Evolutionary conservation across 2,888 invertebrate genomes (phyloP).

Genomic region (Onchidella celtica): DNA sequence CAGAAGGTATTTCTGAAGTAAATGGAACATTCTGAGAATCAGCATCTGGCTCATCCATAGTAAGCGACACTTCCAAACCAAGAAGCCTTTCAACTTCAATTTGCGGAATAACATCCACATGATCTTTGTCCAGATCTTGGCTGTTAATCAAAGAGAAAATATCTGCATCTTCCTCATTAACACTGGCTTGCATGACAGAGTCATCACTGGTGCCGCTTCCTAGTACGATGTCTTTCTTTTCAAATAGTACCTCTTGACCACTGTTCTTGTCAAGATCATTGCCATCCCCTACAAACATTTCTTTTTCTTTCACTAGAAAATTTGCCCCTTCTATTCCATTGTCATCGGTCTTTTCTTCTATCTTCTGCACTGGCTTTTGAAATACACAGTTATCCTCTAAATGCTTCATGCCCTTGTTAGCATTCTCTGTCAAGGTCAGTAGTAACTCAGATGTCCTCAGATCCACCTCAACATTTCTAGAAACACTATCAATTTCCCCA

Average conservation of each 20-base stretch:
- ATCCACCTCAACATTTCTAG: no score
- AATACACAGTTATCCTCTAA: no score
- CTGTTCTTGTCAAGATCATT: neutral
- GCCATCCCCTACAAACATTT: neutral
- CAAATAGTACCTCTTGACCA: neutral
- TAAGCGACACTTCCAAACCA: conserved; percentile 21
- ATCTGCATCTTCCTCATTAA: neutral
- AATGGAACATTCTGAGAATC: neutral
- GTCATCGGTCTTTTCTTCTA: no score
- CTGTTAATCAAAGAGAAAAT: neutral
- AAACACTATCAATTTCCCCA: no score
- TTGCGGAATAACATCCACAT: conserved; percentile 23
- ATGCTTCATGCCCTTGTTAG: no score
- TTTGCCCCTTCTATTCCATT: no score
- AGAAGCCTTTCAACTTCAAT: conserved; percentile 34
- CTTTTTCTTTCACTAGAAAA: neutral
- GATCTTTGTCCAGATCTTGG: conserved; percentile 11
- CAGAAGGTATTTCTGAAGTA: neutral
- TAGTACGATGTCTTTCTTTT: conserved; percentile 30
- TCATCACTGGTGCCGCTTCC: conserved; percentile 6
- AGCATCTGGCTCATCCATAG: neutral
- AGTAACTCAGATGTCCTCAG: no score
- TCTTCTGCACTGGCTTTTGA: no score
- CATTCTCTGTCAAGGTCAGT: no score
- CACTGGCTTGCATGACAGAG: no score